These are phyloP conservation scores for Sinocyclocheilus grahami DNA, from an alignment of 2,113 vertebrate genomes.

Conservation along the genomic window DNA sequence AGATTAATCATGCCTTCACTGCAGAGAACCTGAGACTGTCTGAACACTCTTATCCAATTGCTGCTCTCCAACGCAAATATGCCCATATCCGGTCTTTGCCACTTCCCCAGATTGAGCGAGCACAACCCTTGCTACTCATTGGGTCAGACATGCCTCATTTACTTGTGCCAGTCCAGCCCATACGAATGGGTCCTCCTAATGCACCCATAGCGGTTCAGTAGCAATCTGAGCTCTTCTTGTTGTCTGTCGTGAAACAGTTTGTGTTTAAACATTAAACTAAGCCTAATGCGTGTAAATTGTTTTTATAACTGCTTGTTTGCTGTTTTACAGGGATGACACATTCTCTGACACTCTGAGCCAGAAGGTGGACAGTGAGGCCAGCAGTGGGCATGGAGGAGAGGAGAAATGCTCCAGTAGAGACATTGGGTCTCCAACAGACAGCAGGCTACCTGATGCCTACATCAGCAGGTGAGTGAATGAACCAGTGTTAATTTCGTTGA, in stretches of 20 bases:
- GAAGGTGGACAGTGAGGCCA: constrained; percentile 95
- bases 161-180: too few species aligned
- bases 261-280: not conserved
- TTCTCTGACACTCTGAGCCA: constrained; percentile 98
- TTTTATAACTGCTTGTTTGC: constrained; percentile 18
- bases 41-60: too few species aligned
- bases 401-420: constrained; percentile 93
- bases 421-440: constrained; percentile 85
- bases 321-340: constrained; percentile 86
- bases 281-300: not conserved
- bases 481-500: too few species aligned
- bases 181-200: too few species aligned
- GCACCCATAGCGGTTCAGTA: too few species aligned
- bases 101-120: too few species aligned
- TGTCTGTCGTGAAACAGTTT: not conserved
- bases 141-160: too few species aligned
- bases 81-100: too few species aligned
- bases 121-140: too few species aligned
- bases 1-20: too few species aligned
- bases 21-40: too few species aligned
- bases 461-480: constrained; percentile 79
- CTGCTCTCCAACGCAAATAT: too few species aligned
- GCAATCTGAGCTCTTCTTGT: not conserved
- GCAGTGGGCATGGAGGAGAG: constrained; percentile 90
- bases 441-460: constrained; percentile 83